Evolutionary conservation across 2,113 vertebrate species (phyloP).

Genomic region (Lycocorax pyrrhopterus): DNA sequence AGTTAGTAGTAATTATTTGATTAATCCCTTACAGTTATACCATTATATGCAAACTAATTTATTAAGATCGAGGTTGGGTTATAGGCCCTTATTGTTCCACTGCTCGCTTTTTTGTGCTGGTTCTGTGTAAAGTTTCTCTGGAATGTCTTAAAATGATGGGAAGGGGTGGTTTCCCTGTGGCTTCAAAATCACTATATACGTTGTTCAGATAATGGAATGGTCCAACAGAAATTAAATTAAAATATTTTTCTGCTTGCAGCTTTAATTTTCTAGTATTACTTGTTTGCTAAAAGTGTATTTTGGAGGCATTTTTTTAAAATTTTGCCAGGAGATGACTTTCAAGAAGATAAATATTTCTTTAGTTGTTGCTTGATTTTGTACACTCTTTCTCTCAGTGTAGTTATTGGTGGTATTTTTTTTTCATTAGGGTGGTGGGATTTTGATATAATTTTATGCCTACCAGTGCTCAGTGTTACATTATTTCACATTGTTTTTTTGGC

Average conservation of each 20-base stretch:
- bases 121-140: background rate
- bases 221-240: background rate
- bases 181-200: background rate
- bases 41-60: background rate
- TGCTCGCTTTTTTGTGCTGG: background rate
- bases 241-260: background rate
- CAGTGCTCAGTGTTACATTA: background rate
- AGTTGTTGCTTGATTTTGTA: background rate
- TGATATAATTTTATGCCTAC: background rate
- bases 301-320: background rate
- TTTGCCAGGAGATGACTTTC: background rate
- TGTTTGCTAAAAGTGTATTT: background rate
- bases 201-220: background rate
- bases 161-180: background rate
- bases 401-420: background rate
- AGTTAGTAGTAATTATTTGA: background rate
- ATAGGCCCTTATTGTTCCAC: background rate
- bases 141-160: background rate
- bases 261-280: background rate
- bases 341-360: background rate
- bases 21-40: background rate
- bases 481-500: background rate
- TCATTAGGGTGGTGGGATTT: background rate
- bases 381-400: background rate
- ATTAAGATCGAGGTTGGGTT: background rate